These are phyloP conservation scores for Entomobrya multifasciata DNA, from an alignment of 2,888 invertebrate genomes.

Conservation along the genomic window DNA sequence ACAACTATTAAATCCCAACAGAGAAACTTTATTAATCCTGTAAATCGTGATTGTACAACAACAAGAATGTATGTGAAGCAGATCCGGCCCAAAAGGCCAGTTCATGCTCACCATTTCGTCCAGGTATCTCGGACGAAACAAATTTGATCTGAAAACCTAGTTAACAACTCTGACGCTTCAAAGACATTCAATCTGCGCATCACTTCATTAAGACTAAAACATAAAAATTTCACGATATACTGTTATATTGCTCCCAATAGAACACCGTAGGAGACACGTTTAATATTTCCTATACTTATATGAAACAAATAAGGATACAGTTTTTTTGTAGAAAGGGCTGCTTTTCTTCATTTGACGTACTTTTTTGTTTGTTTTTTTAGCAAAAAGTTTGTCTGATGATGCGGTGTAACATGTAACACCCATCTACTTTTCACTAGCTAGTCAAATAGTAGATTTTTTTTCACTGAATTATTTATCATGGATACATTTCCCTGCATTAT, in stretches of 20 bases:
- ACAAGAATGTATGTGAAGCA: too few species aligned
- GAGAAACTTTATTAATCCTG: too few species aligned
- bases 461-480: slow-evolving; percentile 57
- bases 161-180: slow-evolving; percentile 32
- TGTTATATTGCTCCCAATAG: not conserved
- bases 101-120: slow-evolving; percentile 14
- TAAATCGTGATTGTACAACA: not conserved
- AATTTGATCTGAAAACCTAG: slow-evolving; percentile 37
- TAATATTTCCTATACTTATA: slow-evolving; percentile 17
- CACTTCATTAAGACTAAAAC: too few species aligned
- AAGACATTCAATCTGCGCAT: not conserved
- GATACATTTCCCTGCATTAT: slow-evolving; percentile 57
- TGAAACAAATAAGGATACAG: too few species aligned
- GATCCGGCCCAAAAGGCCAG: too few species aligned
- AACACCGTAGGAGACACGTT: slow-evolving; percentile 2
- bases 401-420: slow-evolving; percentile 24
- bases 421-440: slow-evolving; percentile 11
- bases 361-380: not conserved
- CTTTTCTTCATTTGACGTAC: not conserved
- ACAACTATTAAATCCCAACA: too few species aligned
- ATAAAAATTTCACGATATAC: too few species aligned
- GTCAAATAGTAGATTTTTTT: slow-evolving; percentile 14
- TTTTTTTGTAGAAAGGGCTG: too few species aligned
- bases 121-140: slow-evolving; percentile 4
- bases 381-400: slow-evolving; percentile 37